phyloP scores from a whole-genome alignment of 2,888 invertebrate genomes.

The Andrena flavipes region DNA sequence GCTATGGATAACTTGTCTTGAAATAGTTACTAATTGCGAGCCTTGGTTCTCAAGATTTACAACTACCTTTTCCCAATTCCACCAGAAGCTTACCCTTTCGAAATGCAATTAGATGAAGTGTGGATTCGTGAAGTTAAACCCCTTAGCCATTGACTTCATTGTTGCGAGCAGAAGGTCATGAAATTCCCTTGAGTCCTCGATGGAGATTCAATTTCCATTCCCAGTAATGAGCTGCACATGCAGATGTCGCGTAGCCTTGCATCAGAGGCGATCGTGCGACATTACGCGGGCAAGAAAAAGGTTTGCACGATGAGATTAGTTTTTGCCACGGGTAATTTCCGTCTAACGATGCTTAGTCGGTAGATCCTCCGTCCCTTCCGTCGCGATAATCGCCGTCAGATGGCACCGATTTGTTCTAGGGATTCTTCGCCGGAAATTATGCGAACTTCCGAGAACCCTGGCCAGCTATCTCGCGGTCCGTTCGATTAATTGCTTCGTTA shows the following conservation, averaged over 20 bases:
- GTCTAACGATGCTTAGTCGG: slow-evolving; percentile 3
- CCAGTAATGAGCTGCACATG: neutral
- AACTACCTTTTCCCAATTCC: too few species aligned
- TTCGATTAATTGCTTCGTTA: slow-evolving; percentile 3
- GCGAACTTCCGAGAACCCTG: slow-evolving; percentile 29
- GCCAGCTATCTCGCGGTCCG: slow-evolving; percentile 4
- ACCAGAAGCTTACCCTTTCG: too few species aligned
- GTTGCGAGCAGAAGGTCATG: neutral
- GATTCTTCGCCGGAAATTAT: slow-evolving; percentile 51
- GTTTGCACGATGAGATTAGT: neutral
- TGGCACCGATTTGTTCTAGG: slow-evolving; percentile 57
- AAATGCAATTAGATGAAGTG: too few species aligned
- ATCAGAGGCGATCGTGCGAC: slow-evolving; percentile 17
- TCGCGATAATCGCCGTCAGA: slow-evolving; percentile 37
- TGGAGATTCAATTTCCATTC: slow-evolving; percentile 21
- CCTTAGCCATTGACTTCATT: too few species aligned
- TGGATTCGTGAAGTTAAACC: too few species aligned
- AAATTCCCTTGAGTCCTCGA: slow-evolving; percentile 26
- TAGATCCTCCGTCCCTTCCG: neutral
- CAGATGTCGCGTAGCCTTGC: slow-evolving; percentile 40
- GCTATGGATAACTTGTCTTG: too few species aligned
- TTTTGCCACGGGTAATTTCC: slow-evolving; percentile 16
- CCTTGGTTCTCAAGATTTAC: too few species aligned
- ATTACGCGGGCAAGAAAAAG: slow-evolving; percentile 5
- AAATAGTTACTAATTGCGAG: too few species aligned